Evolutionary conservation across 2,113 vertebrate genomes (phyloP).

Genomic region (Cynopterus brachyotis): DNA sequence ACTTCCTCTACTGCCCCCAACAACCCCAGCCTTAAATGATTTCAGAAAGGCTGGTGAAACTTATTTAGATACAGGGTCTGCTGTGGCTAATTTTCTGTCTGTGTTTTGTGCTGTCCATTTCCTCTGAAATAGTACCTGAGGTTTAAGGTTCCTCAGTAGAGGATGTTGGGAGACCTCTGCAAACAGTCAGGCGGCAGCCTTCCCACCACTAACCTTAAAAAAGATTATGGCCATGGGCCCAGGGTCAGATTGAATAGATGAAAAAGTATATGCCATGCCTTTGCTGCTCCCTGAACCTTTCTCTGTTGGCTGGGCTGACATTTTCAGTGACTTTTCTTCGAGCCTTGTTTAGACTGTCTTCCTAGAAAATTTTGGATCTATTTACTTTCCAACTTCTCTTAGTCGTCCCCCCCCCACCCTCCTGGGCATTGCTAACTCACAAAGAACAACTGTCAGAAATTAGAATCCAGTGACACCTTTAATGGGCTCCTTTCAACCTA

Average conservation of each 20-base stretch:
- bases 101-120: constrained; percentile 88
- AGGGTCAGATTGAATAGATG: constrained; percentile 84
- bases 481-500: neutral
- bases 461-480: neutral
- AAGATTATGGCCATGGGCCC: constrained; percentile 83
- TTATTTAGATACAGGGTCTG: constrained; percentile 86
- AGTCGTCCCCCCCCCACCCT: neutral
- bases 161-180: constrained; percentile 86
- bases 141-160: constrained; percentile 88
- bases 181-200: constrained; percentile 83
- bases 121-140: constrained; percentile 88
- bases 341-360: constrained; percentile 81
- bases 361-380: constrained; percentile 80
- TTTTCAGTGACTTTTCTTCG: constrained; percentile 84
- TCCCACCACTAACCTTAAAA: constrained; percentile 84
- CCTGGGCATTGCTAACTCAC: neutral
- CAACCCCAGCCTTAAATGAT: constrained; percentile 82
- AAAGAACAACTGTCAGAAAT: constrained; percentile 65
- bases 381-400: constrained; percentile 46
- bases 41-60: constrained; percentile 85
- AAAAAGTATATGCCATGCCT: constrained; percentile 80
- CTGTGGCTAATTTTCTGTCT: constrained; percentile 88
- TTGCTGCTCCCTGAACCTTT: constrained; percentile 82
- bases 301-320: constrained; percentile 82
- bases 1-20: neutral